Conservation (phyloP, 2,888 invertebrate genomes). For the Balanococcus diminutus region DNA sequence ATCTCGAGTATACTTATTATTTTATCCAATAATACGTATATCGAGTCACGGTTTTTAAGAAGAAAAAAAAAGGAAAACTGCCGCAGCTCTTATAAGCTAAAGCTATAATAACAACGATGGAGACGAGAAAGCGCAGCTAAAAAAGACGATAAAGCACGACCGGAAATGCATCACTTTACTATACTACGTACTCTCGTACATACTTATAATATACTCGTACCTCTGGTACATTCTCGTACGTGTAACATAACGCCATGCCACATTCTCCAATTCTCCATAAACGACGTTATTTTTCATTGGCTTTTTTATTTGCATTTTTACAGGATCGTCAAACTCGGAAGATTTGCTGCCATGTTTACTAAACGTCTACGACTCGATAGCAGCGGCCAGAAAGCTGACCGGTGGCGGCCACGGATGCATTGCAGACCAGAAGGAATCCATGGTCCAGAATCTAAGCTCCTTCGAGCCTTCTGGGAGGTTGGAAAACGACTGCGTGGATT, state of each 20-base stretch:
- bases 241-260: neutral
- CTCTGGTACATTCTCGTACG: neutral
- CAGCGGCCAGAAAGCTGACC: slow-evolving; percentile 58
- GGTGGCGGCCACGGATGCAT: neutral
- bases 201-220: neutral
- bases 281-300: neutral
- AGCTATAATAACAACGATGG: neutral
- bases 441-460: neutral
- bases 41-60: neutral
- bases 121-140: neutral
- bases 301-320: neutral
- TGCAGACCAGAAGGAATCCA: neutral
- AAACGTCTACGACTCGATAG: slow-evolving; percentile 84
- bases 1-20: neutral
- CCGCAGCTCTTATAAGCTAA: no score
- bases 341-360: slow-evolving; percentile 85
- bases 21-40: neutral
- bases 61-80: neutral
- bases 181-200: neutral
- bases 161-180: neutral
- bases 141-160: neutral
- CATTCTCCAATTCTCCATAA: no score
- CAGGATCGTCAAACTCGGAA: slow-evolving; percentile 58
- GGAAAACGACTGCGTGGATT: neutral
- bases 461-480: neutral